phyloP scores from a whole-genome alignment of 2,888 invertebrate species.

The Amiota mariae region DNA sequence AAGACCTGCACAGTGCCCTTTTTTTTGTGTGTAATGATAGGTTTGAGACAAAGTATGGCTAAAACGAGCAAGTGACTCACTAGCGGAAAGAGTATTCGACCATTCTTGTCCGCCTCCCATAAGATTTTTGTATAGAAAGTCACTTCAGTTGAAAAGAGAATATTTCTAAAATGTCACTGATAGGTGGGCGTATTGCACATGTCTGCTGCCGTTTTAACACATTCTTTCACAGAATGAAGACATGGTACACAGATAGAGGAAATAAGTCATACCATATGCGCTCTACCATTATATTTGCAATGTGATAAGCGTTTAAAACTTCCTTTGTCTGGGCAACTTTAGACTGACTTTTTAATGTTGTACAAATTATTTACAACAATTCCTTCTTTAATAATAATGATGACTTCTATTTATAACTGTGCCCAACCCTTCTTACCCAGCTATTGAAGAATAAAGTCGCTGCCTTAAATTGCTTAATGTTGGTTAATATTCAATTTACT shows the following conservation, averaged over 20 bases:
- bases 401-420: slow-evolving; percentile 17
- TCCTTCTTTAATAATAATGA: slow-evolving; percentile 21
- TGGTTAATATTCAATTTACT: slow-evolving; percentile 62
- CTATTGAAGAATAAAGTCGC: slow-evolving; percentile 16
- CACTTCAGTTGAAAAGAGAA: too few relatives aligned
- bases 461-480: slow-evolving; percentile 39
- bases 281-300: slow-evolving; percentile 12
- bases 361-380: neutral
- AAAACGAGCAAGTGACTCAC: too few relatives aligned
- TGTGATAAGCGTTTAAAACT: slow-evolving; percentile 21
- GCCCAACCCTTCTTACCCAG: neutral
- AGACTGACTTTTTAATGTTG: neutral
- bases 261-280: too few relatives aligned
- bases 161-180: slow-evolving; percentile 25
- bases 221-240: too few relatives aligned
- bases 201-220: too few relatives aligned
- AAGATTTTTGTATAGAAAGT: too few relatives aligned
- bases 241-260: too few relatives aligned
- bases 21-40: slow-evolving; percentile 15
- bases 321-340: neutral
- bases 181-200: slow-evolving; percentile 6
- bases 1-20: neutral
- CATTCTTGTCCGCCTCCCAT: too few relatives aligned
- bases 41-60: neutral
- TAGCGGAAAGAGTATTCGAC: too few relatives aligned